Evolutionary conservation across 2,797 vertebrate genomes (phyloP), one percentile per base, ranked within the genome.

Genomic region (Danio aesculapii): DNA sequence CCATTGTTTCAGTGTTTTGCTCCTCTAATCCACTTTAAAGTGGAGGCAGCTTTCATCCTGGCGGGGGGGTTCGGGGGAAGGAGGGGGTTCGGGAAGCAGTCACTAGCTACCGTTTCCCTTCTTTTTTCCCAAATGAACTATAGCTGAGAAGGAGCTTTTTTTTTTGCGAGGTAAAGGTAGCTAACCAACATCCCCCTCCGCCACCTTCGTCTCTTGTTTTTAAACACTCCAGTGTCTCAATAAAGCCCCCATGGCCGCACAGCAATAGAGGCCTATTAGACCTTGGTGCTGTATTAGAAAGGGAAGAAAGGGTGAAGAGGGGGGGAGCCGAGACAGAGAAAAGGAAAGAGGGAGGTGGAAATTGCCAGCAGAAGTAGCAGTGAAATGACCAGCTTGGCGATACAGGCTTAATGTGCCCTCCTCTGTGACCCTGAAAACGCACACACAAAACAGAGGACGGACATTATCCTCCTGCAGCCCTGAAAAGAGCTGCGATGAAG

Each of bases 401-500:
- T 89, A 87, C 83, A 85, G 90, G 91, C 92, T 92, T 93, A 93
- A 92, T 90, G 90, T 93, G 90, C 71, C 90, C 92, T 94, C 91
- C 94, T 92, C 94, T 92, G 91, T 96, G 95, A 96, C 95, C 95
- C 95, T 90, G 90, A 94, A 95, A 96, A 95, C 90, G 88, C 91
- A 93, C 94, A 93, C 91, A 96, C 94, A 95, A 93, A 95, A 93
- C 95, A 94, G 69, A 93, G 93, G 92, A 94, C 93, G 92, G 94
- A 92, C 92, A 93, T 94, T 95, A 92, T 94, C 93, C 92, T 90
- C 91, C 85, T 81, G 55, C 58, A 49, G 93, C 92, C 93, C 93
- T 96, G 95, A 97, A 97, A 97, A 96, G 96, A 96, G 93, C 86
- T 92, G 93, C 95, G 94, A 95, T 96, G 95, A 92, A 95, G 95